These are phyloP conservation scores for Noturus placidus DNA, from an alignment of 2,113 vertebrate species.

Conservation along the genomic window DNA sequence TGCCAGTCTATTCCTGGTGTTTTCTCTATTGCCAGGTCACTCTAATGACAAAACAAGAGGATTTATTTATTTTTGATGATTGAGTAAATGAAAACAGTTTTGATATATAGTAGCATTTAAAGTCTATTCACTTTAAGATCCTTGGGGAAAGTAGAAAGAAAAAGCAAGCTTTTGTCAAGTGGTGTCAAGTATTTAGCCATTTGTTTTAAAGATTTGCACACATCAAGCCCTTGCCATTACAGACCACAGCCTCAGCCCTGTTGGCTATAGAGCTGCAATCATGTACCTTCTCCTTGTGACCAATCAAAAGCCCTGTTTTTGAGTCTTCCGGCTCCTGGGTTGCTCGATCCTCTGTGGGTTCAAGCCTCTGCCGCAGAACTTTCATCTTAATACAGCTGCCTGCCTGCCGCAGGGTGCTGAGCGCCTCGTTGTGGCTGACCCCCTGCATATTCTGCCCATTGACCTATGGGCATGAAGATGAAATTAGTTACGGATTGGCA, in stretches of 20 bases:
- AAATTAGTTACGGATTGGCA: conserved; percentile 27
- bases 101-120: neutral
- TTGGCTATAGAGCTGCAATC: conserved; percentile 46
- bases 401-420: conserved; percentile 69
- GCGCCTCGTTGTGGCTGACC: conserved; percentile 70
- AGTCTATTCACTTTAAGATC: neutral
- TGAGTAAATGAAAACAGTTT: neutral
- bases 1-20: conserved; percentile 41
- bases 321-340: conserved; percentile 2
- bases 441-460: conserved; percentile 69
- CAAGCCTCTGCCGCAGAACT: conserved; percentile 64
- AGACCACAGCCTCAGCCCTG: conserved; percentile 60
- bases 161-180: neutral
- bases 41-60: conserved; percentile 49
- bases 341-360: conserved; percentile 6
- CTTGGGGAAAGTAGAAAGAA: neutral
- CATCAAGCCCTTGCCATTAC: conserved; percentile 68
- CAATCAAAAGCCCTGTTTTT: conserved; percentile 13
- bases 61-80: neutral
- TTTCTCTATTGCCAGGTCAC: conserved; percentile 48
- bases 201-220: conserved; percentile 37
- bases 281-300: conserved; percentile 34
- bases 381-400: conserved; percentile 73
- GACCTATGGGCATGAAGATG: conserved; percentile 63
- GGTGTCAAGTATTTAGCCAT: neutral